Evolutionary conservation across 2,888 invertebrate species (phyloP).

Genomic region (Diarsia mendica): DNA sequence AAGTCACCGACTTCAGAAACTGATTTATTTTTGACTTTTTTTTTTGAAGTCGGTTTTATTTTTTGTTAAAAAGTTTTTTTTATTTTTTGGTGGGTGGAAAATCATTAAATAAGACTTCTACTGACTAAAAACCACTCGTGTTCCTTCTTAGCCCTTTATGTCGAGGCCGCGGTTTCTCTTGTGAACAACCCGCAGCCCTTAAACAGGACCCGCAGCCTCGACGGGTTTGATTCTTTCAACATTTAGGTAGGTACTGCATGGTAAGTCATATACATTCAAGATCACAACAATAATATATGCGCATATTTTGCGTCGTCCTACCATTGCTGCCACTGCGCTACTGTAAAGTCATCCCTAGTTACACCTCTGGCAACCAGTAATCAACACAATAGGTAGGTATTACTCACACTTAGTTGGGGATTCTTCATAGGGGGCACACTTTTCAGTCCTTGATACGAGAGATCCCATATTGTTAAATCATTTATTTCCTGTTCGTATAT

Average conservation of each 20-base stretch:
- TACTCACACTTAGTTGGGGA: conserved; percentile 77
- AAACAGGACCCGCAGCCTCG: too few relatives aligned
- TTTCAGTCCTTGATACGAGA: conserved; percentile 75
- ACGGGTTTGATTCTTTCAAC: background rate
- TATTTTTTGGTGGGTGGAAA: too few relatives aligned
- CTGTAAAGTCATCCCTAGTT: background rate
- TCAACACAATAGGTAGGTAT: background rate
- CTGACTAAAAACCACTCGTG: too few relatives aligned
- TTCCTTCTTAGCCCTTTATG: too few relatives aligned
- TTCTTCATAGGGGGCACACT: conserved; percentile 75
- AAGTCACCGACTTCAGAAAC: too few relatives aligned
- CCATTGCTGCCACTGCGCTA: background rate
- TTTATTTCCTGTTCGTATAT: conserved; percentile 80
- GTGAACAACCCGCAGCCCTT: too few relatives aligned
- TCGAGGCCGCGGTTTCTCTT: too few relatives aligned
- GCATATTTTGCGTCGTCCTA: background rate
- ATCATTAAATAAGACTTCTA: too few relatives aligned
- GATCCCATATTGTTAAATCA: conserved; percentile 77
- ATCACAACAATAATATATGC: too few relatives aligned
- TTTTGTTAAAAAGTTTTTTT: too few relatives aligned
- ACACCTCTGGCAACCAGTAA: background rate
- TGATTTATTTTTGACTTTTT: too few relatives aligned
- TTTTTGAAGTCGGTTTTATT: too few relatives aligned
- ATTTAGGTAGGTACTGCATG: background rate
- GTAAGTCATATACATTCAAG: background rate